A percentile compares a stretch with the other conserved stretches of the same genome.
These are phyloP conservation scores for Magallana gigas DNA, from an alignment of 1,140 invertebrate species.

Conservation along the genomic window DNA sequence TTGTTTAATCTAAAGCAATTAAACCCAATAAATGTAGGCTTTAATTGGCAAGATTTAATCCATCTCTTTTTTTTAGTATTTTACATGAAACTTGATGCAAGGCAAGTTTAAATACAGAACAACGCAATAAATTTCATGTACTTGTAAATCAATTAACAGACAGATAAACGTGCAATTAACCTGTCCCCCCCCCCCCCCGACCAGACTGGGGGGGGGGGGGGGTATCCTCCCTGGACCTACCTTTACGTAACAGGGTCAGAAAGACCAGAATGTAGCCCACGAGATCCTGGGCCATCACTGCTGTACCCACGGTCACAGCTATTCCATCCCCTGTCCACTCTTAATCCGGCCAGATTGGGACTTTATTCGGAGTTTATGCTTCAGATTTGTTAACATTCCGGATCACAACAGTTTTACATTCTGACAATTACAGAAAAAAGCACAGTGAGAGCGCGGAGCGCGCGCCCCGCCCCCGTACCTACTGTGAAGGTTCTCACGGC, in stretches of 20 bases:
- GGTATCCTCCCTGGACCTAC: not conserved
- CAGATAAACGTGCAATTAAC: no score
- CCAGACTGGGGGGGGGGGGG: no score
- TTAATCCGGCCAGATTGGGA: not conserved
- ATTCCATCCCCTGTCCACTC: not conserved
- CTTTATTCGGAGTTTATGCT: not conserved
- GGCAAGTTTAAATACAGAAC: no score
- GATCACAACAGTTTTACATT: constrained; percentile 31
- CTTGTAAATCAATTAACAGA: no score
- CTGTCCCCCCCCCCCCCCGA: not conserved
- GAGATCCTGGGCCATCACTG: not conserved
- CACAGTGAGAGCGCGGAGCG: not conserved
- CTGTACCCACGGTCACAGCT: not conserved
- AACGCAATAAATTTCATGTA: no score
- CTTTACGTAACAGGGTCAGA: constrained; percentile 1
- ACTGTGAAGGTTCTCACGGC: constrained; percentile 9
- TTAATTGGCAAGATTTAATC: no score
- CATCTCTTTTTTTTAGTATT: no score
- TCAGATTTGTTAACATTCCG: constrained; percentile 12
- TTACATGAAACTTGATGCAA: no score
- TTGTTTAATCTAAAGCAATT: no score
- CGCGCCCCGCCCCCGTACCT: not conserved
- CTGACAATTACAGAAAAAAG: constrained; percentile 14
- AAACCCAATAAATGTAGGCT: no score
- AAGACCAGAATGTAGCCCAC: not conserved